These are phyloP conservation scores for Agrochola macilenta DNA, from an alignment of 2,888 invertebrate species.

Conservation along the genomic window DNA sequence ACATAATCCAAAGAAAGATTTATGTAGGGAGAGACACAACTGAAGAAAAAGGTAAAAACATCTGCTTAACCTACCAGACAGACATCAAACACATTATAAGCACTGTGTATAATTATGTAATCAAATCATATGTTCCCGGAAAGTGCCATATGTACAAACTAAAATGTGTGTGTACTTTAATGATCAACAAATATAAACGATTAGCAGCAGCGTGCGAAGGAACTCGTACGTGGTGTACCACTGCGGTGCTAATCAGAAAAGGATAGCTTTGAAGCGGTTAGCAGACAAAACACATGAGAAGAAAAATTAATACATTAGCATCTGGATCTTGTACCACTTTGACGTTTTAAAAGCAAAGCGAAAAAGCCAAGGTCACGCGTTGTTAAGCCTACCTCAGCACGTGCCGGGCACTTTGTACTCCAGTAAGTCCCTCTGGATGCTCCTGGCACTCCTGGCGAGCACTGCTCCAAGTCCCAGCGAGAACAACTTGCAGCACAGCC, in stretches of 20 bases:
- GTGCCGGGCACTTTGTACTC: slow-evolving; percentile 75
- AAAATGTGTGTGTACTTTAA: slow-evolving; percentile 44
- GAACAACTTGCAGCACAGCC: slow-evolving; percentile 73
- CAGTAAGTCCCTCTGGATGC: slow-evolving; percentile 70
- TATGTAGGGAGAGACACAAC: slow-evolving; percentile 2
- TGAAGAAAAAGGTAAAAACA: not conserved
- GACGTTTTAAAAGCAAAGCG: slow-evolving; percentile 69
- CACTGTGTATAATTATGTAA: slow-evolving; percentile 41
- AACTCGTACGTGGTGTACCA: slow-evolving; percentile 53
- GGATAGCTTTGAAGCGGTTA: slow-evolving; percentile 54
- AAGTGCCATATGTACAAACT: slow-evolving; percentile 41
- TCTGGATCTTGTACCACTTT: slow-evolving; percentile 64
- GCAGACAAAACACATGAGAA: slow-evolving; percentile 49
- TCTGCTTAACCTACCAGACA: slow-evolving; percentile 17
- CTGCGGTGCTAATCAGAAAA: slow-evolving; percentile 60
- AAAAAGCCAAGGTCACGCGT: slow-evolving; percentile 78
- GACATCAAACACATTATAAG: slow-evolving; percentile 17
- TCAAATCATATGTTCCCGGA: slow-evolving; percentile 30
- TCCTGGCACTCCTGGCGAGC: slow-evolving; percentile 64
- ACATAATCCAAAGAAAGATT: not conserved
- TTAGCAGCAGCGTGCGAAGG: slow-evolving; percentile 59
- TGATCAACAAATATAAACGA: slow-evolving; percentile 56
- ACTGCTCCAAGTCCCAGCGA: slow-evolving; percentile 67
- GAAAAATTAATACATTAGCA: slow-evolving; percentile 55
- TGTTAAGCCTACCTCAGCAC: slow-evolving; percentile 83